phyloP scores from a whole-genome alignment of 92 coral and sea anemone genomes.

The Actinostola sp. region DNA sequence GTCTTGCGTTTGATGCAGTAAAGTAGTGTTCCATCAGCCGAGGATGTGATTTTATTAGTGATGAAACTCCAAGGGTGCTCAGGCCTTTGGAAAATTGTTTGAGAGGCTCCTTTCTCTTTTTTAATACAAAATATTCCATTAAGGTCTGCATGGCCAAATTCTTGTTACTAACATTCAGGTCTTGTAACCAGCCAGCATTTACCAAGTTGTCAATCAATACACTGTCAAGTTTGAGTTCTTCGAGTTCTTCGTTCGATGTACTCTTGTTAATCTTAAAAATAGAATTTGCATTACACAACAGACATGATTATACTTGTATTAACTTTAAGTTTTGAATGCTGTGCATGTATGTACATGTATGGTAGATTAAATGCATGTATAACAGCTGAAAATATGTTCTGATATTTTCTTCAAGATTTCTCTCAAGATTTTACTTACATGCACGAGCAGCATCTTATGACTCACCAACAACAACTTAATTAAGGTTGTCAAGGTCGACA shows the following conservation, averaged over 20 bases:
- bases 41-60: constrained; percentile 28
- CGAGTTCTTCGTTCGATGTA: constrained; percentile 16
- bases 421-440: too few relatives aligned
- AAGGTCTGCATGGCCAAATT: constrained; percentile 38
- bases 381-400: too few relatives aligned
- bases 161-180: constrained; percentile 28
- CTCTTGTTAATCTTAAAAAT: too few relatives aligned
- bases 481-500: too few relatives aligned
- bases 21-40: constrained; percentile 21
- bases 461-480: too few relatives aligned
- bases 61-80: constrained; percentile 29
- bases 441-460: too few relatives aligned
- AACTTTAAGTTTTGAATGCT: too few relatives aligned
- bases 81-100: constrained; percentile 45
- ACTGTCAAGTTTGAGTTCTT: not conserved
- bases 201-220: constrained; percentile 30
- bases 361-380: too few relatives aligned
- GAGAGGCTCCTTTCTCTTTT: constrained; percentile 41
- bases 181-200: constrained; percentile 47
- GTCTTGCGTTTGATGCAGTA: not conserved
- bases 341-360: too few relatives aligned
- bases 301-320: too few relatives aligned
- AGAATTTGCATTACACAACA: too few relatives aligned
- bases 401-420: too few relatives aligned
- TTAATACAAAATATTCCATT: constrained; percentile 17